These are phyloP conservation scores for Matsumyia berberina DNA, from an alignment of 2,888 invertebrate genomes.

Conservation along the genomic window DNA sequence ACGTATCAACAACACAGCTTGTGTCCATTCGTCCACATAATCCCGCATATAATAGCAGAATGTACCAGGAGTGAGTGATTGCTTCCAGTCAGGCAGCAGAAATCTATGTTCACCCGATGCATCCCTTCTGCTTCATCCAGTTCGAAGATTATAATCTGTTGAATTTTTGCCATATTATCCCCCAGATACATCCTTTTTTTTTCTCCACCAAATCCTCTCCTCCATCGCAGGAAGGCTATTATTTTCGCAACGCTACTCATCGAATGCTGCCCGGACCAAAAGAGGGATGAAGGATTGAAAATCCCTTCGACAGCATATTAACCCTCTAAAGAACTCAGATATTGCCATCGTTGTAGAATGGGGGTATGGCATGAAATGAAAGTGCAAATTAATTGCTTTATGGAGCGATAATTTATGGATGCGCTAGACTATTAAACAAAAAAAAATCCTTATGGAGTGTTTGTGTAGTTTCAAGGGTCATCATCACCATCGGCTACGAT, in stretches of 20 bases:
- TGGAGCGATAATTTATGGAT: slow-evolving; percentile 83
- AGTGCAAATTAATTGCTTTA: slow-evolving; percentile 83
- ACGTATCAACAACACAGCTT: slow-evolving; percentile 28
- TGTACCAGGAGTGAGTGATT: slow-evolving; percentile 66
- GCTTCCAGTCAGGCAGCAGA: slow-evolving; percentile 70
- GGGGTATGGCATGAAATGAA: slow-evolving; percentile 62
- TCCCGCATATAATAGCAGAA: slow-evolving; percentile 57
- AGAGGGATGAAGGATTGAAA: slow-evolving; percentile 57
- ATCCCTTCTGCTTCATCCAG: slow-evolving; percentile 67
- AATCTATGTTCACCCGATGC: slow-evolving; percentile 55
- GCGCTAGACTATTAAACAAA: slow-evolving; percentile 80
- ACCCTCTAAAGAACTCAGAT: slow-evolving; percentile 72
- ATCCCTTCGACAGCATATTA: slow-evolving; percentile 73
- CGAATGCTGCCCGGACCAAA: slow-evolving; percentile 30
- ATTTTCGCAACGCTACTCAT: slow-evolving; percentile 69
- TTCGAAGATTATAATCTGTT: slow-evolving; percentile 74
- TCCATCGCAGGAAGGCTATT: slow-evolving; percentile 63
- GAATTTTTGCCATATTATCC: slow-evolving; percentile 75
- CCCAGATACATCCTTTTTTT: slow-evolving; percentile 28
- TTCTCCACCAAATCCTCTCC: slow-evolving; percentile 42
- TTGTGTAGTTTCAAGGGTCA: slow-evolving; percentile 71
- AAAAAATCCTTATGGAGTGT: slow-evolving; percentile 45
- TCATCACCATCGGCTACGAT: slow-evolving; percentile 57
- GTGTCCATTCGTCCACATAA: slow-evolving; percentile 55
- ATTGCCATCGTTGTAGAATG: slow-evolving; percentile 54